Evolutionary conservation across 2,113 vertebrate genomes (phyloP).

Genomic region (Perca fluviatilis): DNA sequence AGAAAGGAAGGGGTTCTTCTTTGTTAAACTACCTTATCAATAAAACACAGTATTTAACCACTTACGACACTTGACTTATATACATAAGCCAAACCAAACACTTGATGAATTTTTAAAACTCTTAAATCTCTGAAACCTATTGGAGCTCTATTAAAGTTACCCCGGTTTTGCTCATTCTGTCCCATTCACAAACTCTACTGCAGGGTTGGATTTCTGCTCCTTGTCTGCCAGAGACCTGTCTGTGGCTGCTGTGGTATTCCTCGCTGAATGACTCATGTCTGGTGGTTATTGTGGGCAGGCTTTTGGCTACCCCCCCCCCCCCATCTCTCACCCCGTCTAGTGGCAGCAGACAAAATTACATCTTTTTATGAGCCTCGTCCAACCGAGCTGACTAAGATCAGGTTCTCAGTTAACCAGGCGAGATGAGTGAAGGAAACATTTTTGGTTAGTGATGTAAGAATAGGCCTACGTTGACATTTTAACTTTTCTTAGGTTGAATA

Average conservation of each 20-base stretch:
- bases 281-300: conserved; percentile 81
- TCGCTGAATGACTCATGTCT: conserved; percentile 84
- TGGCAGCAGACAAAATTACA: conserved; percentile 76
- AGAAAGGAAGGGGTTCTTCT: conserved; percentile 21
- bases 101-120: conserved; percentile 70
- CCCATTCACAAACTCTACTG: conserved; percentile 82
- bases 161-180: conserved; percentile 76
- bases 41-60: conserved; percentile 54
- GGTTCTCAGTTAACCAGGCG: conserved; percentile 56
- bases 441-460: conserved; percentile 51
- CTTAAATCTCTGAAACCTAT: conserved; percentile 69
- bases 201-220: conserved; percentile 75
- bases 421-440: conserved; percentile 54
- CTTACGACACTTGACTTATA: conserved; percentile 62
- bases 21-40: conserved; percentile 44
- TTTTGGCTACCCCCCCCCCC: conserved; percentile 53
- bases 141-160: conserved; percentile 71
- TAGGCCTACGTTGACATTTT: background rate
- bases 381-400: conserved; percentile 53
- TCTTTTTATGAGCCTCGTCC: conserved; percentile 58
- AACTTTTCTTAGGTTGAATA: background rate
- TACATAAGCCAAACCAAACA: conserved; percentile 71
- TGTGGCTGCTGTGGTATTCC: conserved; percentile 84
- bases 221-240: conserved; percentile 82
- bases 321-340: conserved; percentile 74